These are phyloP conservation scores for Cyrtorhinus lividipennis DNA, from an alignment of 1,140 invertebrate species.

Conservation along the genomic window DNA sequence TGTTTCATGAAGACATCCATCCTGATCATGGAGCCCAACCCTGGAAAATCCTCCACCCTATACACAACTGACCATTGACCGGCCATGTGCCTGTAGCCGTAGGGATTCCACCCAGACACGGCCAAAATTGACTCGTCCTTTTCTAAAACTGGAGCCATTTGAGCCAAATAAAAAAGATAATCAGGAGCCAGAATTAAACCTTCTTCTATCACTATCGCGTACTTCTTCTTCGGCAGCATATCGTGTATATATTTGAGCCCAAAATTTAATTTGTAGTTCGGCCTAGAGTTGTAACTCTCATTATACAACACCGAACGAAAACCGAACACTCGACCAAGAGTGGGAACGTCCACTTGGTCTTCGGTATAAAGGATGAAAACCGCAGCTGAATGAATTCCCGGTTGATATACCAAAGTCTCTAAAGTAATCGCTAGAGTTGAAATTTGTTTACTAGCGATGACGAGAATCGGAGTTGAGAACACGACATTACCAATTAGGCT, in stretches of 20 bases:
- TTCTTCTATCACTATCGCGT: constrained; percentile 36
- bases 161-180: constrained; percentile 35
- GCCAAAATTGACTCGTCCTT: constrained; percentile 31
- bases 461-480: constrained; percentile 33
- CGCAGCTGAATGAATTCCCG: constrained; percentile 32
- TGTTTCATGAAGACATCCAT: constrained; percentile 19
- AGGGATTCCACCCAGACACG: constrained; percentile 36
- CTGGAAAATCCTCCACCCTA: constrained; percentile 24
- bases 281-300: constrained; percentile 23
- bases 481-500: constrained; percentile 31
- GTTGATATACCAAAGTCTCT: constrained; percentile 36
- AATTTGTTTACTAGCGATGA: constrained; percentile 32
- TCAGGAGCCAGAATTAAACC: constrained; percentile 35
- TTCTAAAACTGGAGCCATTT: constrained; percentile 29
- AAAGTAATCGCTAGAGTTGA: constrained; percentile 33
- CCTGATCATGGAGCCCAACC: constrained; percentile 21
- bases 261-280: constrained; percentile 29
- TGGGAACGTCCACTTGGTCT: constrained; percentile 26
- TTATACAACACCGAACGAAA: constrained; percentile 14
- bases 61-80: constrained; percentile 21
- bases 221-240: constrained; percentile 27
- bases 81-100: constrained; percentile 28
- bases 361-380: constrained; percentile 26
- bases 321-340: constrained; percentile 15
- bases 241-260: constrained; percentile 26